phyloP scores from a whole-genome alignment of 2,888 invertebrate genomes.

The Adineta ricciae region DNA sequence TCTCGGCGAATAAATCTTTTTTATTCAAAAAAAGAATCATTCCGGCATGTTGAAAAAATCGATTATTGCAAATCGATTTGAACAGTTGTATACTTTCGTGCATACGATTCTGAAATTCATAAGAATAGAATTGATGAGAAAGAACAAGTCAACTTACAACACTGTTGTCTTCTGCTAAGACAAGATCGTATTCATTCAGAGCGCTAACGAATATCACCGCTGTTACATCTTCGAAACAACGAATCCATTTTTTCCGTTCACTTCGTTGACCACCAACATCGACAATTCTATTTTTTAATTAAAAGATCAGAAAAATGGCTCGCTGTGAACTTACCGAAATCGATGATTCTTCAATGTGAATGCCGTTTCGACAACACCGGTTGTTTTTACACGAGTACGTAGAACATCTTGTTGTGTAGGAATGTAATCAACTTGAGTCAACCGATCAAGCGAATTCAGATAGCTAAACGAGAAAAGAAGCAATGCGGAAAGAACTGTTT shows the following conservation, averaged over 20 bases:
- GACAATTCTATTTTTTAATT: conserved; percentile 63
- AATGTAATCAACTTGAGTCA: conserved; percentile 89
- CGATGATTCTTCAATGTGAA: conserved; percentile 12
- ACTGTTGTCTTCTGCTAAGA: neutral
- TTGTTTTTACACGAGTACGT: conserved; percentile 98
- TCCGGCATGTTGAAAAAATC: neutral
- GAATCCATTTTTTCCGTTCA: conserved; percentile 88
- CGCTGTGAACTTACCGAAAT: neutral
- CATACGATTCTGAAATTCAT: neutral
- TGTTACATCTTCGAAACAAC: conserved; percentile 82
- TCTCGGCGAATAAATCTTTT: conserved; percentile 1
- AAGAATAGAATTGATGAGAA: neutral
- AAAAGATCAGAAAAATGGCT: too few relatives aligned
- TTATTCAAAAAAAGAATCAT: conserved; percentile 10
- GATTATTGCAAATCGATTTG: conserved; percentile 4
- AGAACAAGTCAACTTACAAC: neutral
- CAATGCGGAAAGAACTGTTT: neutral
- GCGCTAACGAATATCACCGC: conserved; percentile 61
- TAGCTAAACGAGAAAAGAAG: conserved; percentile 55
- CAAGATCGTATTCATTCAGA: neutral
- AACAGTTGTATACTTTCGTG: neutral
- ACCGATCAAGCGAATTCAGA: conserved; percentile 86
- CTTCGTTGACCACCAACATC: conserved; percentile 83
- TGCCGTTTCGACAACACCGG: conserved; percentile 63
- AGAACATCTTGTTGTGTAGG: conserved; percentile 97